phyloP scores from a whole-genome alignment of 2,888 invertebrate genomes.

The Psylliodes chrysocephalus region DNA sequence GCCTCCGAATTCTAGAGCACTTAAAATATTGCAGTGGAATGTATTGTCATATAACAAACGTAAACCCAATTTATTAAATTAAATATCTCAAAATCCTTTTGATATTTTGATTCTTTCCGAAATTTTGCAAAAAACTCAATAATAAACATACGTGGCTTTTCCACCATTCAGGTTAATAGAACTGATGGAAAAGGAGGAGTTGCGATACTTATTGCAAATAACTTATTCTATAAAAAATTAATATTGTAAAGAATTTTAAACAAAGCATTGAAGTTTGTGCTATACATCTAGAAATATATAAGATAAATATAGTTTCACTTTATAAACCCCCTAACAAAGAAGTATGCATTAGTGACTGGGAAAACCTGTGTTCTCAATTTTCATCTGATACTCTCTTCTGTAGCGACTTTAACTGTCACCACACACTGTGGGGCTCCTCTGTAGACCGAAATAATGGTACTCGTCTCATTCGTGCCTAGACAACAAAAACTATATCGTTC shows the following conservation, averaged over 20 bases:
- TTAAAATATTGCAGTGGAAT: too few species aligned
- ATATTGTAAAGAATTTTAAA: slow-evolving; percentile 2
- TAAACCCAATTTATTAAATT: too few species aligned
- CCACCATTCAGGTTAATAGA: too few species aligned
- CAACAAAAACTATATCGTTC: not conserved
- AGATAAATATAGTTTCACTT: not conserved
- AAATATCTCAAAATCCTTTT: too few species aligned
- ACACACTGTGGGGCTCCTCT: not conserved
- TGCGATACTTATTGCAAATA: too few species aligned
- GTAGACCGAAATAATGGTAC: not conserved
- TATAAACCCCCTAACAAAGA: slow-evolving; percentile 4
- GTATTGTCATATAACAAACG: too few species aligned
- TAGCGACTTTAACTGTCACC: not conserved
- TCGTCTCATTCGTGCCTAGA: not conserved
- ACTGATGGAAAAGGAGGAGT: too few species aligned
- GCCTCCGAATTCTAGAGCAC: too few species aligned
- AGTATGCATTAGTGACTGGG: not conserved
- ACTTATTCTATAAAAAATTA: slow-evolving; percentile 1
- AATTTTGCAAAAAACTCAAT: not conserved
- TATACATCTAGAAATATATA: not conserved
- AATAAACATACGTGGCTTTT: too few species aligned
- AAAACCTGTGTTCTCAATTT: not conserved
- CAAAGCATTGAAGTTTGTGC: not conserved
- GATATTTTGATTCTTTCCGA: too few species aligned
- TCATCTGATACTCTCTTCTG: not conserved